These are phyloP conservation scores for Pseudonaja textilis DNA, from an alignment of 2,113 vertebrate genomes.

Conservation along the genomic window DNA sequence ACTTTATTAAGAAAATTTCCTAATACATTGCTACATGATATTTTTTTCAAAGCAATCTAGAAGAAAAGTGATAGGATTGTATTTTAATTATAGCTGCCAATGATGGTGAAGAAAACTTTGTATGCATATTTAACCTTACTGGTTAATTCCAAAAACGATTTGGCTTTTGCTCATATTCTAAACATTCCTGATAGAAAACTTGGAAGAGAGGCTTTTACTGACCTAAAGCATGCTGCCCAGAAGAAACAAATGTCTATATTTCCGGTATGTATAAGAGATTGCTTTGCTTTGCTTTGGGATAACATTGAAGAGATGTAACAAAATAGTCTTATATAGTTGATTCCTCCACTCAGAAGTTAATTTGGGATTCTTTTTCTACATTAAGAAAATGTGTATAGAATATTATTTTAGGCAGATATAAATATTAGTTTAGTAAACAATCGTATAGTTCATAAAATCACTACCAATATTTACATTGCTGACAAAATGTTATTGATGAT, in stretches of 20 bases:
- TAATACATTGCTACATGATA: not conserved
- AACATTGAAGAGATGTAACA: not conserved
- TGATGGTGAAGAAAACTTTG: slow-evolving; percentile 75
- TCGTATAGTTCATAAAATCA: not conserved
- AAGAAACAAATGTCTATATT: slow-evolving; percentile 83
- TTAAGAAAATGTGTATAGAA: not conserved
- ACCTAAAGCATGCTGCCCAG: slow-evolving; percentile 79
- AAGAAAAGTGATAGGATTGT: slow-evolving; percentile 38
- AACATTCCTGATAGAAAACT: slow-evolving; percentile 85
- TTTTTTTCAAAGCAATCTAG: slow-evolving; percentile 18
- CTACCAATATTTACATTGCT: not conserved
- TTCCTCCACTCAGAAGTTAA: not conserved
- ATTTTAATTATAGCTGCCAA: slow-evolving; percentile 67
- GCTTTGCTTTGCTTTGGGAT: not conserved
- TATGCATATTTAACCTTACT: slow-evolving; percentile 87
- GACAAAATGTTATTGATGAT: not conserved
- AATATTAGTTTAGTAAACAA: not conserved
- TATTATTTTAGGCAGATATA: not conserved
- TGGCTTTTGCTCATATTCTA: slow-evolving; percentile 82
- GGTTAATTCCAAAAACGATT: slow-evolving; percentile 89
- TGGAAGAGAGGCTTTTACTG: slow-evolving; percentile 84
- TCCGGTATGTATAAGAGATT: slow-evolving; percentile 75
- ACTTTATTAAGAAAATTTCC: not conserved
- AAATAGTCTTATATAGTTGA: slow-evolving; percentile 1
- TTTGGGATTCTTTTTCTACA: not conserved